Base-by-base conservation (phyloP, 23 tunicate species). In the Halocynthia roretzi region DNA sequence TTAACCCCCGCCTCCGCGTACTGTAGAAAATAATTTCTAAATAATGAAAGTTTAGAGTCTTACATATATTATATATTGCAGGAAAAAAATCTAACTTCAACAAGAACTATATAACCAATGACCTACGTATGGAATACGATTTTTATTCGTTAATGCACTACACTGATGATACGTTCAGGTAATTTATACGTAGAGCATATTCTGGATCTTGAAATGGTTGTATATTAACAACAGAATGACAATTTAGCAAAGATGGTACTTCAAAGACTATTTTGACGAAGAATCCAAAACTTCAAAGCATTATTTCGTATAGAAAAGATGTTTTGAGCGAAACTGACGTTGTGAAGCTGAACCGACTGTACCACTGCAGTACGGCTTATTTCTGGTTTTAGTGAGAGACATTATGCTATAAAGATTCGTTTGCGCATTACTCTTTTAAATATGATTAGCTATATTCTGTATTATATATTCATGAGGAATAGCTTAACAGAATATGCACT, bases 241-340 rank as follows among this genome's bases (percentile, higher is more conserved):
- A 58, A n/a, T 58, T 58, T 58, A 65, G 70, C 19, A 65, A 65
- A 15, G 70, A 65, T 48, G 70, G 70, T 20, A 20, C 19, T 15
- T 5, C 70, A 6, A 65, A 65, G 19, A 65, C 70, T 9, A 65
- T 65, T 10, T 20, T 9, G 31, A 65, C 70, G 31, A 65, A 10
- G 9, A 48, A 65, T 65, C n/a, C 19, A 48, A 10, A 65, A 65
- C 5, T 65, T 20, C 70, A 65, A 65, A 48, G 31, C 19, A 65
- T 20, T 20, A 10, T 65, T 10, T 65, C 19, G 19, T 20, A 20
- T 65, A 65, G 70, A 15, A 65, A 65, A 65, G 48, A 65, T 65
- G 31, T 48, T 65, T 54, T 74, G 54, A 74, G 78, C 31, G 11
- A 74, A 54, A 14, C 60, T n/a, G 78, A 74, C 6, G 56, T 54